Base-by-base conservation (phyloP, 2,888 invertebrate species). In the Aspidapion aeneum region DNA sequence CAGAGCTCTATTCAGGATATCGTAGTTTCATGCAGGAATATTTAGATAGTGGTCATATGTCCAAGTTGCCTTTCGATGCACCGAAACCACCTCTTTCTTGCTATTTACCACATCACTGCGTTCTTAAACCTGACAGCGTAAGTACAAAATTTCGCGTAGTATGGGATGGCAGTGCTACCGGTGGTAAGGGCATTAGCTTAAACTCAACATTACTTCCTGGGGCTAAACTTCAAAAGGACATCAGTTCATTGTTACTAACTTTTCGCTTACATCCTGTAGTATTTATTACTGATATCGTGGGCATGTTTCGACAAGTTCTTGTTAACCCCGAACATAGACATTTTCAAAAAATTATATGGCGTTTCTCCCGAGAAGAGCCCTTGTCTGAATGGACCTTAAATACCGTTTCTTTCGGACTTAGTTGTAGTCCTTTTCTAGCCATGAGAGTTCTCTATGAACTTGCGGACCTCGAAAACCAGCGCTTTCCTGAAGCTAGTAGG, bases 21-120 rank as follows among this genome's bases (percentile, higher is more conserved):
- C 57, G 9, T 16, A 61, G 57, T 1, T 62, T 63, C 49, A 48
- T 63, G 54, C 7, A 51, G 57, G 52, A 61, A 2, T 63, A 61
- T 49, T 16, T 57, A 21, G 20, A 62, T 12, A 21, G 12, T 21
- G 18, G 35, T 55, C 60, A 63, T 35, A 60, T 63, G 63, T n/a
- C 50, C n/a, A 21, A 56, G 16, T 12, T 63, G 54, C 2, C 19
- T 16, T n/a, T 12, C 12, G 19, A 49, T n/a, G 35, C 5, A 9
- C 48, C 2, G 22, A 50, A 20, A 12, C 50, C 16, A 12, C 49
- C 49, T 12, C 21, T 58, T 17, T 21, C 21, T 2, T 56, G 52
- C 55, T 68, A 57, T 21, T 35, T 68, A n/a, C 66, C 66, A 2
- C 63, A 66, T 55, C 63, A 61, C 22, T 62, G 55, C 51, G 57